Base-by-base conservation (phyloP, 1,140 invertebrate species). In the Aphaenogaster rudis region DNA sequence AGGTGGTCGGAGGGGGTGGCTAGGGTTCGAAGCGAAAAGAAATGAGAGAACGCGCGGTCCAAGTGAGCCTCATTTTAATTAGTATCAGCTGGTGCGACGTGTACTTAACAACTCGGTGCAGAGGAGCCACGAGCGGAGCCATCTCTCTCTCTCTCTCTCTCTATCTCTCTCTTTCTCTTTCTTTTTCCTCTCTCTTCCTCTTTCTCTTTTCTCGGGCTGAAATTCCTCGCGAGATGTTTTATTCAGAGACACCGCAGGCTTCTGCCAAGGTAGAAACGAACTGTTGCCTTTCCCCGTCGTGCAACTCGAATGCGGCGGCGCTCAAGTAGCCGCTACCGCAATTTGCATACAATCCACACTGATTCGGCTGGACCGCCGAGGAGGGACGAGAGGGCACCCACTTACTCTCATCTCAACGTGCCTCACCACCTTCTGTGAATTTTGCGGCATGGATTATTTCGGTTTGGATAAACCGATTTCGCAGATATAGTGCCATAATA, bases 1-100 rank as follows among this genome's bases (percentile, higher is more conserved):
- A 69, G 64, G 57, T 28, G 48, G 33, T 15, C 72, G 13, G 48
- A 86, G 82, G 36, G 74, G 82, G 71, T 86, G 61, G 74, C 45
- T 50, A 72, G 59, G 77, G 67, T 54, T 45, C 52, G 54, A 74
- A 71, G 59, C 63, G 72, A 90, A 90, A 86, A 82, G 86, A 71
- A 86, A 82, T 54, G 72, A 79, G 80, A 57, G 74, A 89, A 88
- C 88, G 86, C 87, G 89, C 90, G 90, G 88, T 88, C 92, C 90
- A 94, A 94, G 91, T 93, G 93, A 94, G 93, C 91, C 93, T 94
- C 92, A 93, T 95, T 95, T 95, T 95, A 95, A 95, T 95, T 95
- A 95, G 94, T 93, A 95, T 95, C 94, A 95, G 93, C 92, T 94
- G 94, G 93, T 93, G 93, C 94, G 94, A 94, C 94, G 94, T 94